Conservation (phyloP, 2,888 invertebrate species). For the Oxystoma pomonae region DNA sequence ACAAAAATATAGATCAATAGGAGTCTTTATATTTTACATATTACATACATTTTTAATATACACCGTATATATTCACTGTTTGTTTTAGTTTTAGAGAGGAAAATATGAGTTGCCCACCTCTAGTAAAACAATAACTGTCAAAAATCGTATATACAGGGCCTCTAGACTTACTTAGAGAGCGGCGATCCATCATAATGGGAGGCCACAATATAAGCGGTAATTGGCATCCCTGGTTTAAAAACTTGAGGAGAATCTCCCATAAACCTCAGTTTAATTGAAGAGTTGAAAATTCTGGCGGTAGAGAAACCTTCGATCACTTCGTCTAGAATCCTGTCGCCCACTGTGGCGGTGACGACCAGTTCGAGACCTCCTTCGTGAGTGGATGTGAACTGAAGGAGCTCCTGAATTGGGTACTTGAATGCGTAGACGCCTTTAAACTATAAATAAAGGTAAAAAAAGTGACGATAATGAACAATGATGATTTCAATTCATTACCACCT, state of each 20-base stretch:
- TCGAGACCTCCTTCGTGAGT: conserved; percentile 66
- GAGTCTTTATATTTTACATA: too few relatives aligned
- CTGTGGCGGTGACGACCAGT: conserved; percentile 77
- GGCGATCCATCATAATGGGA: conserved; percentile 90
- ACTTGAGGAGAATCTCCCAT: conserved; percentile 84
- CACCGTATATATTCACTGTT: too few relatives aligned
- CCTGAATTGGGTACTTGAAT: conserved; percentile 82
- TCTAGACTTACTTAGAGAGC: conserved; percentile 56
- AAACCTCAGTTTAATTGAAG: conserved; percentile 76
- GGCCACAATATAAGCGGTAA: conserved; percentile 80
- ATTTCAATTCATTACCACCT: too few relatives aligned
- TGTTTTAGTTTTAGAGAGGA: too few relatives aligned
- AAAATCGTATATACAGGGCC: too few relatives aligned
- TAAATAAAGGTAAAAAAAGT: conserved; percentile 26
- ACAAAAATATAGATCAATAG: too few relatives aligned
- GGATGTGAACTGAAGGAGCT: conserved; percentile 55
- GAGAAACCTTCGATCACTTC: conserved; percentile 85
- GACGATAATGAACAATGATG: too few relatives aligned
- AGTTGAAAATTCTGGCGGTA: conserved; percentile 82
- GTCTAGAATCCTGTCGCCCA: conserved; percentile 83
- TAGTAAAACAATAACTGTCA: too few relatives aligned
- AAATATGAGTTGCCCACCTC: too few relatives aligned
- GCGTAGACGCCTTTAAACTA: conserved; percentile 86
- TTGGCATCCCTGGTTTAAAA: conserved; percentile 93
- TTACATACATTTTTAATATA: too few relatives aligned